These are phyloP conservation scores for Andricus grossulariae DNA, from an alignment of 1,140 invertebrate species.

Conservation along the genomic window DNA sequence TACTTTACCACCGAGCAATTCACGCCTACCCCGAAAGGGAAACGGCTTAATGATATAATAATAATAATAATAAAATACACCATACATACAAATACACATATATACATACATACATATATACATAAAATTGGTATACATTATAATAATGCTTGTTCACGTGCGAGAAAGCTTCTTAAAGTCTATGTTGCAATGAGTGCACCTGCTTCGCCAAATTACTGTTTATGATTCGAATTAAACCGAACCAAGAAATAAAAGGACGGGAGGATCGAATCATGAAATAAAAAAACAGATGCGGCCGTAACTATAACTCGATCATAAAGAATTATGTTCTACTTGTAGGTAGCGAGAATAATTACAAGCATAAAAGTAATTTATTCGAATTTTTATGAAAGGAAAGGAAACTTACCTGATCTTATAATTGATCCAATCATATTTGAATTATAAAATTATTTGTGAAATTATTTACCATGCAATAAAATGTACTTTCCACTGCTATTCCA, in stretches of 20 bases:
- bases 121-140: constrained; percentile 28
- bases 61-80: neutral
- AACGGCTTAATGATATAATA: too few relatives aligned
- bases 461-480: neutral
- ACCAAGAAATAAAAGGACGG: constrained; percentile 17
- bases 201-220: constrained; percentile 45
- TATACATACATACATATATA: too few relatives aligned
- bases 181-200: constrained; percentile 38
- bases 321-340: constrained; percentile 1
- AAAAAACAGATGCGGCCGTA: constrained; percentile 18
- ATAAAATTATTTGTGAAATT: neutral
- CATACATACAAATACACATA: too few relatives aligned
- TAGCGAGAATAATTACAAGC: neutral
- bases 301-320: neutral
- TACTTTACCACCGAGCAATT: too few relatives aligned
- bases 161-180: constrained; percentile 16
- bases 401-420: neutral
- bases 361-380: neutral
- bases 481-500: neutral
- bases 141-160: constrained; percentile 32
- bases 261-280: constrained; percentile 5
- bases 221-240: constrained; percentile 39
- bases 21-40: too few relatives aligned
- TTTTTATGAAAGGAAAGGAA: neutral
- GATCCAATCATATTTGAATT: neutral